These are phyloP conservation scores for Drosophila funebris DNA, from an alignment of 1,140 invertebrate genomes.

Conservation along the genomic window DNA sequence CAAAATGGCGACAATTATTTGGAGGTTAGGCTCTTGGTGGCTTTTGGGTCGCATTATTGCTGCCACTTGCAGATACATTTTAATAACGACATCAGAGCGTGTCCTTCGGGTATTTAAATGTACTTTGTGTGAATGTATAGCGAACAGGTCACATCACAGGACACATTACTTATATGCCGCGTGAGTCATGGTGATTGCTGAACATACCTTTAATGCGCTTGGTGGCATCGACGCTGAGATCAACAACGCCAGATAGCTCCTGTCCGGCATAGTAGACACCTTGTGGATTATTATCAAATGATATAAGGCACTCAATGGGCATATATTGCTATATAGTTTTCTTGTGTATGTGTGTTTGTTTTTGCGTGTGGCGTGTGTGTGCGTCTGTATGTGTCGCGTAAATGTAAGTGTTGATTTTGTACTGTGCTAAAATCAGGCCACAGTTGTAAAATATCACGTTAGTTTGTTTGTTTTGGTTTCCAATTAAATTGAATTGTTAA, in stretches of 20 bases:
- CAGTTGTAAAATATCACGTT: conserved; percentile 75
- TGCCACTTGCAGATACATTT: conserved; percentile 33
- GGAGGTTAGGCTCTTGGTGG: conserved; percentile 7
- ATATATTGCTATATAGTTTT: conserved; percentile 79
- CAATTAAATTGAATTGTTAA: conserved; percentile 45
- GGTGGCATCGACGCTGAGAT: conserved; percentile 79
- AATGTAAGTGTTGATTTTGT: conserved; percentile 13
- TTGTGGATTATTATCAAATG: conserved; percentile 85
- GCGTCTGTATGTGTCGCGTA: not conserved
- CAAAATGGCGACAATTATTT: conserved; percentile 50
- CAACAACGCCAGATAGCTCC: conserved; percentile 84
- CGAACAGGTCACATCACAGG: not conserved
- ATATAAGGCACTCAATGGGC: conserved; percentile 84
- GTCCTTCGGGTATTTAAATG: conserved; percentile 54
- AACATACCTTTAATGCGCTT: conserved; percentile 80
- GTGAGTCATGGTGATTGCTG: conserved; percentile 51
- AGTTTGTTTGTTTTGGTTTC: conserved; percentile 33
- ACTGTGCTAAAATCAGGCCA: conserved; percentile 72
- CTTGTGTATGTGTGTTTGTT: conserved; percentile 25
- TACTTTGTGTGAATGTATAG: conserved; percentile 14
- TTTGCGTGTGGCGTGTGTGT: conserved; percentile 10
- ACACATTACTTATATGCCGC: conserved; percentile 54
- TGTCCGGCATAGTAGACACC: conserved; percentile 85
- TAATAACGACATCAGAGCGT: conserved; percentile 48
- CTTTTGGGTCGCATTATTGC: conserved; percentile 7